Evolutionary conservation across 2,797 vertebrate genomes (phyloP), one percentile per base, ranked within the genome.

Genomic region (Huso huso): DNA sequence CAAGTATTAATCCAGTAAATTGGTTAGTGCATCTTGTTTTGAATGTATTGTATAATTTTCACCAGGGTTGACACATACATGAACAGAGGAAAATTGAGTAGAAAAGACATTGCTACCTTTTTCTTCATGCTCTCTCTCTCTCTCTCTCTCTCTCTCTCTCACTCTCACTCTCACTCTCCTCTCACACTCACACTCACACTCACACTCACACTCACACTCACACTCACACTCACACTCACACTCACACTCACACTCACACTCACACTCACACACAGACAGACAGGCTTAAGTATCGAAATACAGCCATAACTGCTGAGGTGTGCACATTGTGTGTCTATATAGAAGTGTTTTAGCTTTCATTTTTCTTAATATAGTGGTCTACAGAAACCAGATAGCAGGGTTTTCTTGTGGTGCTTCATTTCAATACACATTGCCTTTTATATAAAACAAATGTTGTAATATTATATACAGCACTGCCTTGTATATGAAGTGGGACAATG

Each of bases 291-390:
- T 18, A 2, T 18, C 18, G 18, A 18, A 18, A 18, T 18, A 18
- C 18, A 18, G 18, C 18, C 18, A 18, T 1, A 18, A 18, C 18
- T 18, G 18, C 18, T 18, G 18, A 11, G n/a, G n/a, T 62, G n/a
- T 48, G n/a, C 60, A 68, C 77, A 73, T 78, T 78, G 71, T 53
- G 66, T 18, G 53, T 78, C 70, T 76, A 58, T 70, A 79, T 77
- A 70, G 68, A 11, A 59, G 57, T 70, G n/a, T 52, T 37, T 61
- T 65, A 4, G 53, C 71, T 61, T 66, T 72, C 71, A 48, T 61
- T 48, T 6, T 2, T n/a, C 57, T 74, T 57, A 18, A 18, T 18
- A 18, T 18, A 18, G 18, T 18, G 18, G 18, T 18, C 18, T 18
- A 18, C 1, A 18, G 37, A 37, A 37, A 37, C 37, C 37, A 37